Conservation (phyloP, 2,797 vertebrate species). For the Sebastes taczanowskii region DNA sequence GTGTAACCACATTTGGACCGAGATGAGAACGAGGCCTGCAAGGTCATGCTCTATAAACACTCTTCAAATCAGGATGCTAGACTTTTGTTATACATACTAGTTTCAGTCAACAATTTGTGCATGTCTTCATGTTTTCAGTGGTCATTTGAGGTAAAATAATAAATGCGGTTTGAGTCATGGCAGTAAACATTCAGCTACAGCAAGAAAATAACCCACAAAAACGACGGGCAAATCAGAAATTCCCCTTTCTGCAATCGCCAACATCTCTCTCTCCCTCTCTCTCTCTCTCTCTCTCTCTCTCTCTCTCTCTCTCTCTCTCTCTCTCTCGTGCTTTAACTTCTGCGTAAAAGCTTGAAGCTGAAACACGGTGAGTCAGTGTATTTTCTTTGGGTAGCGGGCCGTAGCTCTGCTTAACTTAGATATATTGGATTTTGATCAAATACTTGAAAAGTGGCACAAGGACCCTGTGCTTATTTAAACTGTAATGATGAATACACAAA, state of each 20-base stretch:
- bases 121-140: slow-evolving; percentile 71
- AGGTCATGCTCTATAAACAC: slow-evolving; percentile 77
- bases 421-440: slow-evolving; percentile 79
- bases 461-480: slow-evolving; percentile 79
- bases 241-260: slow-evolving; percentile 33
- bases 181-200: slow-evolving; percentile 66
- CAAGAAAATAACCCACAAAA: slow-evolving; percentile 55
- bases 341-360: slow-evolving; percentile 40
- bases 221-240: slow-evolving; percentile 57
- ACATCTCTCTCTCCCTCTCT: slow-evolving; percentile 4
- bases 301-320: slow-evolving; percentile 1
- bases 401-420: slow-evolving; percentile 63
- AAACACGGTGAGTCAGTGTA: slow-evolving; percentile 59
- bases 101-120: slow-evolving; percentile 72
- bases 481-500: slow-evolving; percentile 81
- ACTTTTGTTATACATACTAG: slow-evolving; percentile 71
- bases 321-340: slow-evolving; percentile 30
- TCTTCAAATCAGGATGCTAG: slow-evolving; percentile 70
- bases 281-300: not conserved
- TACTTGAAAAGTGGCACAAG: slow-evolving; percentile 69
- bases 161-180: slow-evolving; percentile 69
- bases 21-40: slow-evolving; percentile 69
- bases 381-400: slow-evolving; percentile 72
- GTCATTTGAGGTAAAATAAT: slow-evolving; percentile 75
- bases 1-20: slow-evolving; percentile 73